Base-by-base conservation (phyloP, 2,888 invertebrate genomes). In the Agrotis exclamationis region DNA sequence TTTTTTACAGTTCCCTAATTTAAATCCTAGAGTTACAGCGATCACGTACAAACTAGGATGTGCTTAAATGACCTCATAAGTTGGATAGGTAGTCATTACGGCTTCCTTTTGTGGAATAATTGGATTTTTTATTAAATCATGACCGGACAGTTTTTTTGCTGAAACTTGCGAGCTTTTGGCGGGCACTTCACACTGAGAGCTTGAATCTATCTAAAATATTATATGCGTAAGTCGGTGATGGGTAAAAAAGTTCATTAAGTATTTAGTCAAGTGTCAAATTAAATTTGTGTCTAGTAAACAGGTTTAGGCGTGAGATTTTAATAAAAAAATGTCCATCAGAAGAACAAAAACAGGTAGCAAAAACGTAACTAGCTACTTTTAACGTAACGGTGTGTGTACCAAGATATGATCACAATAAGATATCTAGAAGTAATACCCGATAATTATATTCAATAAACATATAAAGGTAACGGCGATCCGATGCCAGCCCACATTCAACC, bases 381-480 rank as follows among this genome's bases (percentile, higher is more conserved):
- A 54, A 57, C 16, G 22, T 80, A 83, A 77, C 74, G 77, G 80
- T 67, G 53, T 63, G 22, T 70, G 24, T 47, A 47, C 28, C 11
- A 62, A 66, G 53, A 67, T 56, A 66, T 56, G 64, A 66, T 71
- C 65, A 72, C 80, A 79, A 85, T 81, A 56, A 76, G 72, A 74
- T 60, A 83, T 82, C 63, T 69, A 77, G 73, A 76, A 73, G 76
- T 79, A 82, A 83, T 80, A 85, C 70, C 84, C 76, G 80, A 85
- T 89, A 86, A 90, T 90, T 89, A 87, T 82, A 84, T 85, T 84
- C 85, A 88, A 88, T 88, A 89, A 90, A 88, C 84, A 88, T 84
- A 82, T 83, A 85, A 86, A 86, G 86, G 87, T 86, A 87, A 85
- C 79, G 80, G 64, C 79, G 80, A 86, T 78, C 77, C 66, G 72